Evolutionary conservation across 2,797 vertebrate genomes (phyloP).

Genomic region (Platalea minor): DNA sequence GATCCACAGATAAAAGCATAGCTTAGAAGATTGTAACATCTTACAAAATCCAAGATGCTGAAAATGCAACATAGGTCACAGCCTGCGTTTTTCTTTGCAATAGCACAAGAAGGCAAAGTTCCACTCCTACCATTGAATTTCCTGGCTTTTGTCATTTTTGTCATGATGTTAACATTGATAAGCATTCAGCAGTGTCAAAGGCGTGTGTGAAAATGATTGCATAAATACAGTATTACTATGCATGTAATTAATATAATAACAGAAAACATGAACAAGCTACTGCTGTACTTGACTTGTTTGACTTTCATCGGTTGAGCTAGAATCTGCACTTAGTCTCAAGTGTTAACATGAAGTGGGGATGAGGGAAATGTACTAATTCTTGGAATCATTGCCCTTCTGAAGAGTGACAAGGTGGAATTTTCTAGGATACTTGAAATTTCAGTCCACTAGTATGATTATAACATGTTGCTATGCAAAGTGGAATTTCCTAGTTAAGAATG

Average conservation of each 20-base stretch:
- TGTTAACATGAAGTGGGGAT: conserved; percentile 56
- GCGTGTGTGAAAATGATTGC: conserved; percentile 38
- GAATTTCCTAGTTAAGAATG: conserved; percentile 70
- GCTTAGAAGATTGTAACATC: background rate
- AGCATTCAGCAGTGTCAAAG: background rate
- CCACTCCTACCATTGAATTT: conserved; percentile 2
- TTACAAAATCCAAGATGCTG: background rate
- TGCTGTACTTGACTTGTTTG: conserved; percentile 57
- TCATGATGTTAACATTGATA: conserved; percentile 51
- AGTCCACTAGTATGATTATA: conserved; percentile 32
- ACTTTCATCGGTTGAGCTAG: conserved; percentile 58
- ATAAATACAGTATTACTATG: conserved; percentile 60
- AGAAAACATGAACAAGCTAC: conserved; percentile 1
- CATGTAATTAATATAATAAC: conserved; percentile 69
- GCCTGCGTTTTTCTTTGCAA: background rate
- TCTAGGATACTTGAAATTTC: conserved; percentile 71
- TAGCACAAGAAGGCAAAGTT: conserved; percentile 5
- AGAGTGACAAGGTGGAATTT: conserved; percentile 74
- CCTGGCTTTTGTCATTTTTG: conserved; percentile 19
- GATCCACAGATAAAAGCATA: background rate
- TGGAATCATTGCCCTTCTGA: conserved; percentile 63
- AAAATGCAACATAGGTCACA: background rate
- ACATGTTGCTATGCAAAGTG: conserved; percentile 53
- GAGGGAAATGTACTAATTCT: conserved; percentile 59
- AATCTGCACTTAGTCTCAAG: conserved; percentile 47